phyloP scores from a whole-genome alignment of 1,140 invertebrate species.

The Hestina assimilis region DNA sequence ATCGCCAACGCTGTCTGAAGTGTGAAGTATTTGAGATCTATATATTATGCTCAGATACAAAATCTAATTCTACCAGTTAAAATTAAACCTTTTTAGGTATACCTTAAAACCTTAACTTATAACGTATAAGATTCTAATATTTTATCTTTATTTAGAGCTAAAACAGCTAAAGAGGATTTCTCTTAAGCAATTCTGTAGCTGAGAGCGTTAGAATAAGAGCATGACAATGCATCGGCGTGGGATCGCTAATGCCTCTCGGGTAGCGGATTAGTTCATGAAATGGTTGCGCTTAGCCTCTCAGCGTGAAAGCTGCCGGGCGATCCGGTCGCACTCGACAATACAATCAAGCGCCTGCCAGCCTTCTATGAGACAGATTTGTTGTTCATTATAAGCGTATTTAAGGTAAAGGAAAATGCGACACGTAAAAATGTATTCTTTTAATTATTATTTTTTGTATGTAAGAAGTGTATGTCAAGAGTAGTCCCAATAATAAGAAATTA shows the following conservation, averaged over 20 bases:
- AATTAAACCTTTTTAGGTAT: too few relatives aligned
- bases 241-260: conserved; percentile 56
- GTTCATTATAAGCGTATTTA: neutral
- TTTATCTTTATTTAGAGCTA: conserved; percentile 1
- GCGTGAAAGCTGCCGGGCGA: conserved; percentile 56
- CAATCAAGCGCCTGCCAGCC: conserved; percentile 42
- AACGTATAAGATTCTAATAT: too few relatives aligned
- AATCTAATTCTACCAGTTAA: too few relatives aligned
- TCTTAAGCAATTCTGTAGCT: conserved; percentile 28
- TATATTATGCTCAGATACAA: too few relatives aligned
- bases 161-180: conserved; percentile 17
- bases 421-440: too few relatives aligned
- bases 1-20: too few relatives aligned
- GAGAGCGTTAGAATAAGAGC: conserved; percentile 47
- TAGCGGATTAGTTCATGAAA: conserved; percentile 62
- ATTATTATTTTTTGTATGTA: too few relatives aligned
- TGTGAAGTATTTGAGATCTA: too few relatives aligned
- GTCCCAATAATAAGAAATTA: too few relatives aligned
- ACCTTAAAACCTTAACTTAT: too few relatives aligned
- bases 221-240: conserved; percentile 47
- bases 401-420: neutral
- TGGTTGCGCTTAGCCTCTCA: conserved; percentile 52
- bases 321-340: conserved; percentile 48
- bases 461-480: too few relatives aligned
- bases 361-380: conserved; percentile 14